Percentiles rank a stretch among this genome's conserved stretches.
Evolutionary conservation across 2,113 vertebrate species (phyloP).

Genomic region (Passer montanus): DNA sequence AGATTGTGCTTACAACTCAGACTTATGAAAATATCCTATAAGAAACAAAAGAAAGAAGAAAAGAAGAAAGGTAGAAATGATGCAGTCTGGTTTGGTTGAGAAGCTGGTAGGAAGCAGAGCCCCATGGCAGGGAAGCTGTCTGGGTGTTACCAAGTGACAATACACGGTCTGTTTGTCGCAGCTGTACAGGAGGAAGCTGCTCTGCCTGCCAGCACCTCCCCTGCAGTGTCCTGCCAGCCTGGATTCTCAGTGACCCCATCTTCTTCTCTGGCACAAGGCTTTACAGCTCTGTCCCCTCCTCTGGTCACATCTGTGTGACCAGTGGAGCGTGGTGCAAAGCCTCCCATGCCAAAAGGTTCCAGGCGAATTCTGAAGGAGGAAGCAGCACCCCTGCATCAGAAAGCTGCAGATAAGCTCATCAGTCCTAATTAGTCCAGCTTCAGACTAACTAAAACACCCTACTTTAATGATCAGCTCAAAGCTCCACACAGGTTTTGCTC

Average conservation of each 20-base stretch:
- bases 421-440: not conserved
- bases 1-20: not conserved
- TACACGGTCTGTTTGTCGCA: fast-evolving
- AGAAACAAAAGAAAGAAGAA: not conserved
- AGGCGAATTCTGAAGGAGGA: not conserved
- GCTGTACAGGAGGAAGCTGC: not conserved
- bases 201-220: not conserved
- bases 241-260: not conserved
- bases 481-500: not conserved
- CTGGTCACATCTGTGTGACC: fast-evolving
- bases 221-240: not conserved
- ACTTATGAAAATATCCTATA: not conserved
- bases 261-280: not conserved
- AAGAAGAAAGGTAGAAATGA: not conserved
- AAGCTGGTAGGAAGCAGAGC: not conserved
- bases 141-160: not conserved
- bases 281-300: not conserved
- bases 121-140: not conserved
- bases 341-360: not conserved
- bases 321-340: not conserved
- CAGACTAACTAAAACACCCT: not conserved
- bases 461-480: not conserved
- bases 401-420: not conserved
- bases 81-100: not conserved
- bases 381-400: not conserved